Conservation (phyloP, 1,140 invertebrate species). For the Conopomorpha cramerella region DNA sequence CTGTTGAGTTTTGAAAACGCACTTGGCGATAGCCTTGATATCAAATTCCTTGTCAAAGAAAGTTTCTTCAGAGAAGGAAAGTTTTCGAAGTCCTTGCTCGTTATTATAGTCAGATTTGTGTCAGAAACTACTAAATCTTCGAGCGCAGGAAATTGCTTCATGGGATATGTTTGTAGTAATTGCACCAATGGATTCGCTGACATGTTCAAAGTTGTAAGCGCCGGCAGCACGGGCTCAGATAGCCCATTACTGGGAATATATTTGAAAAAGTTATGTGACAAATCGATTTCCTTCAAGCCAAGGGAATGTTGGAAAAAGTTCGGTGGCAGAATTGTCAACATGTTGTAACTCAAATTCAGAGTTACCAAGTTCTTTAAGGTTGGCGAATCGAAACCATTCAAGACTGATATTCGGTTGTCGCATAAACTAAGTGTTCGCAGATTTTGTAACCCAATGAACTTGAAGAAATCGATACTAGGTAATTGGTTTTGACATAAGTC, state of each 20-base stretch:
- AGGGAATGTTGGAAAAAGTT: constrained; percentile 79
- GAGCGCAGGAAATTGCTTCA: constrained; percentile 70
- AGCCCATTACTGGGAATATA: constrained; percentile 81
- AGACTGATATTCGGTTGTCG: constrained; percentile 73
- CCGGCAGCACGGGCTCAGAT: constrained; percentile 73
- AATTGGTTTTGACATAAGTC: constrained; percentile 75
- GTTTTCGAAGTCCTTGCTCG: constrained; percentile 86
- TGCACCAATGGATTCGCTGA: constrained; percentile 76
- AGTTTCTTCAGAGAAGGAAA: constrained; percentile 79
- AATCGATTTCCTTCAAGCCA: constrained; percentile 73
- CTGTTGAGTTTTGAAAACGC: constrained; percentile 78
- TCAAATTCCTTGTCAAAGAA: constrained; percentile 74
- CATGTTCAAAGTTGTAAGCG: constrained; percentile 76
- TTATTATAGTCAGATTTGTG: constrained; percentile 84
- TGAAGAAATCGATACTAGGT: constrained; percentile 74
- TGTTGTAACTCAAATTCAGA: constrained; percentile 77
- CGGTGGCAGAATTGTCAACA: constrained; percentile 74
- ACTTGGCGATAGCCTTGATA: constrained; percentile 81
- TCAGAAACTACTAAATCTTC: constrained; percentile 80
- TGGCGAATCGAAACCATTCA: constrained; percentile 77
- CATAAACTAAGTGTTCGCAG: constrained; percentile 76
- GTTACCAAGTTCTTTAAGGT: constrained; percentile 73
- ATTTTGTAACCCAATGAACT: constrained; percentile 72
- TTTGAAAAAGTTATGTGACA: constrained; percentile 80
- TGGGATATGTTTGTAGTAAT: constrained; percentile 66